These are phyloP conservation scores for Girardia tigrina DNA, from an alignment of 2,888 invertebrate genomes.

Conservation along the genomic window DNA sequence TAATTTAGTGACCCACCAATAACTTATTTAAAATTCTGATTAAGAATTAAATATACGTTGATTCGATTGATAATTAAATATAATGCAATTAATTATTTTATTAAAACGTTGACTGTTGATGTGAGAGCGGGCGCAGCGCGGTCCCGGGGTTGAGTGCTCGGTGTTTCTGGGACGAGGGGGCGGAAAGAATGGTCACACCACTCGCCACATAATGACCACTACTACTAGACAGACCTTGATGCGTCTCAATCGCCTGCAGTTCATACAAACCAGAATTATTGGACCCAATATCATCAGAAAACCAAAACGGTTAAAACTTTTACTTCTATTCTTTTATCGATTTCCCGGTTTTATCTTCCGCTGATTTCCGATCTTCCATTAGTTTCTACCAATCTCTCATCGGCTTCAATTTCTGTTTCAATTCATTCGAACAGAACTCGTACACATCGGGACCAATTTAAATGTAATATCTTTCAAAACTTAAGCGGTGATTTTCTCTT, in stretches of 20 bases:
- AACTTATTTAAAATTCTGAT: too few relatives aligned
- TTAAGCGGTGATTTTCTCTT: conserved; percentile 84
- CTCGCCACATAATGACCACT: conserved; percentile 98
- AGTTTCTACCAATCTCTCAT: conserved; percentile 78
- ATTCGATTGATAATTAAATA: too few relatives aligned
- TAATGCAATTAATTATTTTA: too few relatives aligned
- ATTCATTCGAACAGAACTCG: conserved; percentile 73
- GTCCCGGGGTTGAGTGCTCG: too few relatives aligned
- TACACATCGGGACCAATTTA: conserved; percentile 81
- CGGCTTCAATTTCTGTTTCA: conserved; percentile 65
- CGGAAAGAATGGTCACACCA: too few relatives aligned
- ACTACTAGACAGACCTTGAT: conserved; percentile 86
- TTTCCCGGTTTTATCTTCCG: too few relatives aligned
- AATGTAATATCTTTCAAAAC: conserved; percentile 60
- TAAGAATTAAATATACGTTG: too few relatives aligned
- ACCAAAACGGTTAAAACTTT: conserved; percentile 34
- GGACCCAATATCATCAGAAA: conserved; percentile 65
- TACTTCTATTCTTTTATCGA: conserved; percentile 31
- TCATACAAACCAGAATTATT: conserved; percentile 96
- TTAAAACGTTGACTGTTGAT: too few relatives aligned
- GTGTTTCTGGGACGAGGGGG: too few relatives aligned
- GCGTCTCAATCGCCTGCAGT: conserved; percentile 74
- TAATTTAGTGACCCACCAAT: too few relatives aligned
- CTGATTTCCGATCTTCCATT: conserved; percentile 58
- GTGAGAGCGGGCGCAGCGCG: too few relatives aligned